phyloP scores from a whole-genome alignment of 2,888 invertebrate genomes.

The Tenthredo distinguenda region DNA sequence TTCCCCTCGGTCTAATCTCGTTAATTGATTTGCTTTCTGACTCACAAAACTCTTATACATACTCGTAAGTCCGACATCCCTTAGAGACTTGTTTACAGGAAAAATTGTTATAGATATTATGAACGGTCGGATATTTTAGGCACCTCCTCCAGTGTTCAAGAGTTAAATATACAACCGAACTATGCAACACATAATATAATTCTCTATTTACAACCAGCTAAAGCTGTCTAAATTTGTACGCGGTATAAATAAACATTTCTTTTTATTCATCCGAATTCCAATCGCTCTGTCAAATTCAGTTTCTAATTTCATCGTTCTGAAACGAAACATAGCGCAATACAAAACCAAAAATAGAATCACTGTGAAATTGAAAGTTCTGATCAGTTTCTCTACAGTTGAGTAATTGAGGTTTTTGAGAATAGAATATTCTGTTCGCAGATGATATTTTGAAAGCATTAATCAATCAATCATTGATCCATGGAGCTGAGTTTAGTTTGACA shows the following conservation, averaged over 20 bases:
- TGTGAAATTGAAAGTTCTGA: neutral
- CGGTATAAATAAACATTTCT: slow-evolving; percentile 2
- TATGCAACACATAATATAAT: neutral
- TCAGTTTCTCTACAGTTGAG: too few species aligned
- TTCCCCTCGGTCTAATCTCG: neutral
- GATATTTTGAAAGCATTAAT: too few species aligned
- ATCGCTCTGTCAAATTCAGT: neutral
- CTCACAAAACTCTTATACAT: neutral
- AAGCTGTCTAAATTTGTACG: neutral
- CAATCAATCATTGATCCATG: too few species aligned
- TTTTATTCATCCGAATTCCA: neutral
- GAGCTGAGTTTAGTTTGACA: too few species aligned
- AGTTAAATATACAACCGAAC: neutral
- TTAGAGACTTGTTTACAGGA: neutral
- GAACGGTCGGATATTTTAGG: neutral
- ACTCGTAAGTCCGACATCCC: neutral
- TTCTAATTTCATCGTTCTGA: neutral
- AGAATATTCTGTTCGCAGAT: too few species aligned
- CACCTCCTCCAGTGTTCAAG: neutral
- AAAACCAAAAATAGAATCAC: neutral
- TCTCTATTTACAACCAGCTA: neutral
- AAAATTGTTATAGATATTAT: neutral
- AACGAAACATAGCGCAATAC: neutral
- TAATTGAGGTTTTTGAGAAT: too few species aligned
- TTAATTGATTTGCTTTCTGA: slow-evolving; percentile 1